A percentile compares a stretch with the other conserved stretches of the same genome.
Evolutionary conservation across 2,797 vertebrate genomes (phyloP).

Genomic region (Syndactyla subalaris): DNA sequence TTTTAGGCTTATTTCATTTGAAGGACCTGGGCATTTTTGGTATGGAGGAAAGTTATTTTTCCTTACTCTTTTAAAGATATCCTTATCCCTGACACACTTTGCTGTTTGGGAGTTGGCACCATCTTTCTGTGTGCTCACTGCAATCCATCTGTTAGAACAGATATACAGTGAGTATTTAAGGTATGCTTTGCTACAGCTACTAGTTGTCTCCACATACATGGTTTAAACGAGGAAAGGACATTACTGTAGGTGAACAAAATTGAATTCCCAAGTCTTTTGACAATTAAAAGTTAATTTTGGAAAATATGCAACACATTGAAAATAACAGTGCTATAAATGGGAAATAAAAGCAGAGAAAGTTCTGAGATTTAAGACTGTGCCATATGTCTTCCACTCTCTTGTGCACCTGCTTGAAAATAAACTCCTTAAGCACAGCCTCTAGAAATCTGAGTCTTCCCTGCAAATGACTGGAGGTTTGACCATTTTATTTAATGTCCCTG

Average conservation of each 20-base stretch:
- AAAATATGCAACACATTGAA: neutral
- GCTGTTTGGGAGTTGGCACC: neutral
- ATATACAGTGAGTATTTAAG: conserved; percentile 63
- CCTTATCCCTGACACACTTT: neutral
- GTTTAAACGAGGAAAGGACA: neutral
- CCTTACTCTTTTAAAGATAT: neutral
- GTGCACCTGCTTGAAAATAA: neutral
- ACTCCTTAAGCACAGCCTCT: neutral
- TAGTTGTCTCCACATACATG: neutral
- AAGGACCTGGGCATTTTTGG: neutral
- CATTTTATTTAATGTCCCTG: neutral
- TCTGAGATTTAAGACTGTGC: neutral
- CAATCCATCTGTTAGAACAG: conserved; percentile 81
- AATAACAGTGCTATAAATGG: neutral
- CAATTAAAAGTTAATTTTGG: neutral
- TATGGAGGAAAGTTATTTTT: neutral
- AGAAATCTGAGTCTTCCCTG: neutral
- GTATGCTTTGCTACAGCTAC: neutral
- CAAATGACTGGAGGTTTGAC: neutral
- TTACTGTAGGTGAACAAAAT: neutral
- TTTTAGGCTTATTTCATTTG: neutral
- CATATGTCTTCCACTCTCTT: neutral
- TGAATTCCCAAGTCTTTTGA: neutral
- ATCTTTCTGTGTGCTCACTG: neutral
- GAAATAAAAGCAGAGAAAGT: neutral